Base-by-base conservation (phyloP, 2,888 invertebrate genomes). In the Lepidochrysops patricia region DNA sequence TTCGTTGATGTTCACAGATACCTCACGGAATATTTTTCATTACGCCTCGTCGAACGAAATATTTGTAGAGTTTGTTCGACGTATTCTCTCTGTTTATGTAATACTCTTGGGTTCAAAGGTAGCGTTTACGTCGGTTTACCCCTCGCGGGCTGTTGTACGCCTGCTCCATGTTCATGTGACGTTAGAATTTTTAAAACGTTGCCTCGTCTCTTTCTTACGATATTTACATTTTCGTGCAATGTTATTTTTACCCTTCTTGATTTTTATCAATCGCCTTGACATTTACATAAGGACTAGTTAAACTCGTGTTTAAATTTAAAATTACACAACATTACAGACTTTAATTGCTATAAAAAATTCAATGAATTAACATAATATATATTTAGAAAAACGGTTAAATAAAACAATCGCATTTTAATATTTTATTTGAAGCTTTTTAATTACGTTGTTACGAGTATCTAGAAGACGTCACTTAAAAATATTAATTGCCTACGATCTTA, bases 101-200 rank as follows among this genome's bases (percentile, higher is more conserved):
- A 34, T n/a, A 43, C 43, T 43, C 19, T 19, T 43, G 7, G 43
- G 43, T 43, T 43, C 43, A 43, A 43, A 43, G 54, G 54, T 15
- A 54, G 54, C 54, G 54, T 32, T 54, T 54, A 32, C 54, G 57
- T 58, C 52, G 49, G 62, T 57, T 34, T 32, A 54, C 57, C 64
- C 62, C 60, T 61, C 61, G 62, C 59, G 61, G 62, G 26, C 3
- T 52, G 54, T 59, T 62, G 59, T 57, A 60, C 61, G 62, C 62
- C 57, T 35, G 57, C 57, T 57, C 52, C 59, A 50, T 62, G 57
- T 62, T 60, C 60, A 61, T 61, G 63, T 56, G 57, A 35, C 29
- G 6, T 37, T 54, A 61, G 62, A 60, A 62, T 64, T 63, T 63
- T 64, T 54, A 54, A 54, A 54, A 54, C 32, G 54, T 15, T 29